Percentiles rank a stretch among this genome's conserved stretches.
These are phyloP conservation scores for Chamaea fasciata DNA, from an alignment of 2,113 vertebrate species.

Conservation along the genomic window DNA sequence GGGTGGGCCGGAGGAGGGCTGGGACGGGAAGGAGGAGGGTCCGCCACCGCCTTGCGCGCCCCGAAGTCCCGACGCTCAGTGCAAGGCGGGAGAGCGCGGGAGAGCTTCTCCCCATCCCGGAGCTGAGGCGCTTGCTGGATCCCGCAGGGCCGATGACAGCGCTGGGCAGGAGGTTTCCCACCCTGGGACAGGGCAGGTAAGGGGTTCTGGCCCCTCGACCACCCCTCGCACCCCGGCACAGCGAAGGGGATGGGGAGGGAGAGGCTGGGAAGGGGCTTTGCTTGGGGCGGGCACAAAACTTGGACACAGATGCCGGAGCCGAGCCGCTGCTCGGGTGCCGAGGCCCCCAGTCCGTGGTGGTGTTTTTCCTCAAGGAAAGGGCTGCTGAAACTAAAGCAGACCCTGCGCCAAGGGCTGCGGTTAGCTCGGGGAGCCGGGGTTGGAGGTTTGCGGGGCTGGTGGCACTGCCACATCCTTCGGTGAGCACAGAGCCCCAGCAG, in stretches of 20 bases:
- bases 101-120: not conserved
- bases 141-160: slow-evolving; percentile 46
- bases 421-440: rapidly evolving
- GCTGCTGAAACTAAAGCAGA: not conserved
- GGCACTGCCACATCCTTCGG: not conserved
- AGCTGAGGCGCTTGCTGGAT: not conserved
- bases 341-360: not conserved
- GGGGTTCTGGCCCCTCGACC: not conserved
- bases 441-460: rapidly evolving
- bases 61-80: slow-evolving; percentile 18
- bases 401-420: rapidly evolving
- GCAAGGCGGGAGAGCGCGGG: not conserved
- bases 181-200: slow-evolving; percentile 70
- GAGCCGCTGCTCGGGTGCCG: not conserved
- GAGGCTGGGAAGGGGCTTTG: not conserved
- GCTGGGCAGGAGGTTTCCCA: slow-evolving; percentile 65
- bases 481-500: not conserved
- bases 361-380: not conserved
- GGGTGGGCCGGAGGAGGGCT: slow-evolving; percentile 30
- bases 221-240: not conserved
- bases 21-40: slow-evolving; percentile 58
- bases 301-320: not conserved
- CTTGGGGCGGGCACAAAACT: not conserved
- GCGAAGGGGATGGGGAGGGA: not conserved
- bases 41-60: not conserved